A percentile compares a stretch with the other conserved stretches of the same genome.
These are phyloP conservation scores for Brenthis hecate DNA, from an alignment of 2,888 invertebrate genomes.

Conservation along the genomic window DNA sequence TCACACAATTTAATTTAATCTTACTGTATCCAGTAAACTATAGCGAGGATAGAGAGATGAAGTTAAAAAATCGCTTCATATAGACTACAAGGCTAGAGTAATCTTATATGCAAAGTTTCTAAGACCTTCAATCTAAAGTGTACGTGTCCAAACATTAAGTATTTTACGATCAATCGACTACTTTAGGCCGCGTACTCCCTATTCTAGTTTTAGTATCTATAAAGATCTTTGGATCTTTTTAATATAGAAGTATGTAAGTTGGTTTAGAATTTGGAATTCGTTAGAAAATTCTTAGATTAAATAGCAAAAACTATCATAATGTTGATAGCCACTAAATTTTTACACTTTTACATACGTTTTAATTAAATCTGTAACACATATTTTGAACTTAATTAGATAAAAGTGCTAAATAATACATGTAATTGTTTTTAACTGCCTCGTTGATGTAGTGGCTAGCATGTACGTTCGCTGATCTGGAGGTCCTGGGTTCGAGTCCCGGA, in stretches of 20 bases:
- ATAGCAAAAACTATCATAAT: neutral
- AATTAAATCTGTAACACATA: too few species aligned
- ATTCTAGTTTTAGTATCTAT: constrained; percentile 29
- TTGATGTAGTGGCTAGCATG: too few species aligned
- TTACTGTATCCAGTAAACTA: neutral
- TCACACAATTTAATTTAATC: neutral
- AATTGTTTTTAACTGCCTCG: too few species aligned
- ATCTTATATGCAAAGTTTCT: constrained; percentile 29
- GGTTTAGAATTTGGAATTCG: neutral
- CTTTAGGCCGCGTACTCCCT: constrained; percentile 14
- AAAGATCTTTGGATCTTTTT: constrained; percentile 22
- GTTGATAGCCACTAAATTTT: too few species aligned
- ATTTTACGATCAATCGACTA: constrained; percentile 33
- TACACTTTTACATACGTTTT: too few species aligned
- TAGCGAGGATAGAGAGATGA: neutral
- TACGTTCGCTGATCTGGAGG: too few species aligned
- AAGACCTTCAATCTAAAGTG: constrained; percentile 20
- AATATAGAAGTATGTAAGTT: constrained; percentile 22
- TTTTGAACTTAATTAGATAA: too few species aligned
- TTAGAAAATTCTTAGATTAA: neutral
- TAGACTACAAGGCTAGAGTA: neutral
- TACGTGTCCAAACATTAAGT: constrained; percentile 24
- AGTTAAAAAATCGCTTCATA: neutral
- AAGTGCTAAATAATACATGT: too few species aligned
- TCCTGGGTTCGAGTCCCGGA: too few species aligned